Evolutionary conservation across 2,797 vertebrate species (phyloP).

Genomic region (Anniella stebbinsi): DNA sequence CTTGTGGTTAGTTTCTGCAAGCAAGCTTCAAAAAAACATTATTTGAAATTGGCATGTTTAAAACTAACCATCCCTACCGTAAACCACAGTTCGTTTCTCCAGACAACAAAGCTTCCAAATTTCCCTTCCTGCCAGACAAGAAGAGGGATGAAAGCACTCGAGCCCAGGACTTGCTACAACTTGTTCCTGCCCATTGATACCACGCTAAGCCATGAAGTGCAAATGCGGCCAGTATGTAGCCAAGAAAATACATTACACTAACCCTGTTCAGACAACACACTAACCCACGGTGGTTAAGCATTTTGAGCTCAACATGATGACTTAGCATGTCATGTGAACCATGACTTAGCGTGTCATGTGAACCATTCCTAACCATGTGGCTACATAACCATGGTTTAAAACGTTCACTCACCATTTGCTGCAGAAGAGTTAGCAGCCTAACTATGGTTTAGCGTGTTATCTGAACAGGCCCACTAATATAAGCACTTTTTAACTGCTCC

Average conservation of each 20-base stretch:
- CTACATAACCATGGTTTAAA: too few species aligned
- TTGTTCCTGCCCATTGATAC: background rate
- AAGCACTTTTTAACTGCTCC: background rate
- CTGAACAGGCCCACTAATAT: too few species aligned
- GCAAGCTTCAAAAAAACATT: background rate
- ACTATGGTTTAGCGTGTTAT: too few species aligned
- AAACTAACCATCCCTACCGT: background rate
- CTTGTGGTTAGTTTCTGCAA: background rate
- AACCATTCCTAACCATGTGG: too few species aligned
- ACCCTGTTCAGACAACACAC: too few species aligned
- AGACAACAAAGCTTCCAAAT: background rate
- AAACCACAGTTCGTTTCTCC: background rate
- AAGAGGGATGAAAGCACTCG: background rate
- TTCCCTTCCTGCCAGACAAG: too few species aligned
- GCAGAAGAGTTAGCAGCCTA: too few species aligned
- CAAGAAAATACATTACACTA: background rate
- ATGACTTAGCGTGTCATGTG: too few species aligned
- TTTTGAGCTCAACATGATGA: too few species aligned
- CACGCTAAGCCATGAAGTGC: background rate
- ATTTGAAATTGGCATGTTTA: background rate
- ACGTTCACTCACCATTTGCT: too few species aligned
- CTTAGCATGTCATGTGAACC: too few species aligned
- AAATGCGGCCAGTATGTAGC: background rate
- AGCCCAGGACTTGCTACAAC: background rate
- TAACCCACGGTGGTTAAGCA: too few species aligned